Evolutionary conservation across 2,888 invertebrate genomes (phyloP).

Genomic region (Amphipoea oculea): DNA sequence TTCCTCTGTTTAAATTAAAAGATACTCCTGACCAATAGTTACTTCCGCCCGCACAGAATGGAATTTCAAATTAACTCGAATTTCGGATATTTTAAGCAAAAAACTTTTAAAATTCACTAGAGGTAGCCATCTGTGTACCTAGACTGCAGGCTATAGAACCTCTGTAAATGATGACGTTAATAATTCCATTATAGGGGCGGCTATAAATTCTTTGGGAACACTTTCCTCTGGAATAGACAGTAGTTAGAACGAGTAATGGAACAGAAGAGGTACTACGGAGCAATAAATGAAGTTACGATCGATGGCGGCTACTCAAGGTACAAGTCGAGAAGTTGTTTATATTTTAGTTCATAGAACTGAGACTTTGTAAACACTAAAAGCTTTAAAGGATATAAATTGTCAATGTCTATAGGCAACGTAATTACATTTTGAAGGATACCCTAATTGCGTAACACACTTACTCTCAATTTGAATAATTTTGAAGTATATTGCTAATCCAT

Average conservation of each 20-base stretch:
- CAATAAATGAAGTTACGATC: slow-evolving; percentile 59
- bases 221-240: slow-evolving; percentile 57
- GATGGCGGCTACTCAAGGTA: slow-evolving; percentile 6
- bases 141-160: slow-evolving; percentile 13
- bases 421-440: slow-evolving; percentile 42
- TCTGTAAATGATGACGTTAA: slow-evolving; percentile 64
- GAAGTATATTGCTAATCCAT: too few species aligned
- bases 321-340: not conserved
- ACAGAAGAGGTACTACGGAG: slow-evolving; percentile 44
- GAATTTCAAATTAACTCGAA: slow-evolving; percentile 73
- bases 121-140: slow-evolving; percentile 17
- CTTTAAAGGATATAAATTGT: not conserved
- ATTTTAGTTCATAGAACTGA: not conserved
- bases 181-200: slow-evolving; percentile 63
- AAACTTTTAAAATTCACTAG: slow-evolving; percentile 59
- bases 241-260: slow-evolving; percentile 64
- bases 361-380: not conserved
- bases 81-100: slow-evolving; percentile 65
- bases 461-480: too few species aligned
- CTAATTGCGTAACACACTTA: too few species aligned
- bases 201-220: slow-evolving; percentile 60
- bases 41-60: slow-evolving; percentile 70
- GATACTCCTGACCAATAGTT: slow-evolving; percentile 80
- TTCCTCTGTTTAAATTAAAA: slow-evolving; percentile 84
- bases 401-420: slow-evolving; percentile 9